Evolutionary conservation across 2,797 vertebrate genomes (phyloP).

Genomic region (Numenius phaeopus): DNA sequence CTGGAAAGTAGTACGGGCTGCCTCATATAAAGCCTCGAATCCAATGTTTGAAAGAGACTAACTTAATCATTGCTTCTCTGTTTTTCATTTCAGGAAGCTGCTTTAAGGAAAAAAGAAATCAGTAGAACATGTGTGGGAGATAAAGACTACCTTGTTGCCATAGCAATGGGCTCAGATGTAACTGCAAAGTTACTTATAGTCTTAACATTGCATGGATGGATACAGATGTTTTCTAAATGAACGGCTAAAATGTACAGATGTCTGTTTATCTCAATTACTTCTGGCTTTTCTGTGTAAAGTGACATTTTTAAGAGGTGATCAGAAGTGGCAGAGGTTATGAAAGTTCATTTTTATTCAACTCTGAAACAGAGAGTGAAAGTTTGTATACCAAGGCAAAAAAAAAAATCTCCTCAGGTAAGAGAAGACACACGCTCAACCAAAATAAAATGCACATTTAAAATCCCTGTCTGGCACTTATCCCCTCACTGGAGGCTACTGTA

Average conservation of each 20-base stretch:
- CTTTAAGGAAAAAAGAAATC: slow-evolving; percentile 69
- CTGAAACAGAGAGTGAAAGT: not conserved
- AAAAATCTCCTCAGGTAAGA: not conserved
- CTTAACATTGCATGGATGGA: slow-evolving; percentile 52
- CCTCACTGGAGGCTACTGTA: not conserved
- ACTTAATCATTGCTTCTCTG: slow-evolving; percentile 24
- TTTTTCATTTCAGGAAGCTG: slow-evolving; percentile 76
- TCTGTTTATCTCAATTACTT: slow-evolving; percentile 24
- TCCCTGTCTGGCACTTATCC: not conserved
- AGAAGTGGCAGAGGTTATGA: slow-evolving; percentile 4
- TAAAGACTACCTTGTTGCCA: slow-evolving; percentile 41
- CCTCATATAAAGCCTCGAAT: not conserved
- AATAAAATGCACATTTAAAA: slow-evolving; percentile 26
- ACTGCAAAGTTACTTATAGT: slow-evolving; percentile 63
- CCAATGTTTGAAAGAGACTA: not conserved
- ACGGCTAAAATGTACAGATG: slow-evolving; percentile 20
- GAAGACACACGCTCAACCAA: not conserved
- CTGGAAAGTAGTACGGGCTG: not conserved
- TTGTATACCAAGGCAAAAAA: not conserved
- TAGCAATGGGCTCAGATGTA: slow-evolving; percentile 11
- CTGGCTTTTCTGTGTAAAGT: slow-evolving; percentile 25
- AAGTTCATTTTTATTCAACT: slow-evolving; percentile 41
- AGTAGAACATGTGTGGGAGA: slow-evolving; percentile 58
- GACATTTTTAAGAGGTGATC: not conserved
- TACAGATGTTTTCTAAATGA: slow-evolving; percentile 65